Conservation (phyloP, 1,140 invertebrate species). For the Leptinotarsa defecta region DNA sequence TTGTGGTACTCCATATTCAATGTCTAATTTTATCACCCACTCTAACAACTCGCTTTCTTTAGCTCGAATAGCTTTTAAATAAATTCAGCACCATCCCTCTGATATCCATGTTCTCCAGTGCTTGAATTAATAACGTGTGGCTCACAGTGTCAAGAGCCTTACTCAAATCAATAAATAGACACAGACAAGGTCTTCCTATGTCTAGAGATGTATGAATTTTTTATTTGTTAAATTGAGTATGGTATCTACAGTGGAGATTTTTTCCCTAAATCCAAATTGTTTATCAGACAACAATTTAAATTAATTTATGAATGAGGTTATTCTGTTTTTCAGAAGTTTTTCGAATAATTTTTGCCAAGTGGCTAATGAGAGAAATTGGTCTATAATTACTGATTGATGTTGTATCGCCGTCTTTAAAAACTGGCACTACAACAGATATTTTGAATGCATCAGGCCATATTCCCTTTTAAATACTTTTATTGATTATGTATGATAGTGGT, state of each 20-base stretch:
- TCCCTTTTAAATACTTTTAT: neutral
- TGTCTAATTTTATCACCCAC: too few species aligned
- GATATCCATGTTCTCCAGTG: too few species aligned
- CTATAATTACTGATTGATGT: constrained; percentile 14
- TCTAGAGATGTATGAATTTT: too few species aligned
- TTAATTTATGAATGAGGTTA: constrained; percentile 10
- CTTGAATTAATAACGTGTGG: too few species aligned
- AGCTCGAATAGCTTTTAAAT: too few species aligned
- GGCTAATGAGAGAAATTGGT: constrained; percentile 1
- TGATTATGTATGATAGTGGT: neutral
- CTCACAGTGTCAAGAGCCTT: too few species aligned
- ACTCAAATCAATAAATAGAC: neutral
- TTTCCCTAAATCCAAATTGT: constrained; percentile 5
- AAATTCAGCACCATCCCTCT: too few species aligned
- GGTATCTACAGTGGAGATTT: neutral
- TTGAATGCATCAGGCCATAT: neutral
- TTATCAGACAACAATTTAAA: neutral
- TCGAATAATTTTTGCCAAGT: constrained; percentile 7
- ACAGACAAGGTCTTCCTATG: neutral
- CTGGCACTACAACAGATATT: constrained; percentile 4
- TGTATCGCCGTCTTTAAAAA: neutral
- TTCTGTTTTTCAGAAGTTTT: constrained; percentile 5
- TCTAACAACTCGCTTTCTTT: too few species aligned
- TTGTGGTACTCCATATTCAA: too few species aligned
- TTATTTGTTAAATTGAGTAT: neutral